Base-by-base conservation (phyloP, 2,113 vertebrate genomes). In the Cottus gobio region DNA sequence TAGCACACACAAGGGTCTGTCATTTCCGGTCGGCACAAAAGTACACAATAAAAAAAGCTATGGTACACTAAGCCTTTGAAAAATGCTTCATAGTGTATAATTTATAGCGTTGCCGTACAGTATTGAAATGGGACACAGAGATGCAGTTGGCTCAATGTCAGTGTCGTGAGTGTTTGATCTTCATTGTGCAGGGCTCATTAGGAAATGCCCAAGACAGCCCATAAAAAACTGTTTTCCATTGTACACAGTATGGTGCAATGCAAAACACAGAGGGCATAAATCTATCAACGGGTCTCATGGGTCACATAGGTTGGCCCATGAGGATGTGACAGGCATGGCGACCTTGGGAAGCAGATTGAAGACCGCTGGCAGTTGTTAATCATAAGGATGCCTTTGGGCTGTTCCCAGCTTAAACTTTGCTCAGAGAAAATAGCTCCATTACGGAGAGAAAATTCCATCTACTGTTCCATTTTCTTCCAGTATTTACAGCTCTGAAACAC, bases 321-420 rank as follows among this genome's bases (percentile, higher is more conserved):
- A 75, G 16, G 34, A 73, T 54, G 42, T 80, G 80, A 71, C n/a
- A 1, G 54, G 34, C 50, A 69, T 4, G 13, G 67, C 42, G 72
- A 82, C 66, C 67, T 79, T 69, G 36, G 52, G 62, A 54, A 39
- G 64, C 28, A 62, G 30, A 70, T 7, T 44, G 22, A 57, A 62
- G 56, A 39, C 30, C 10, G 72, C 28, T 50, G 7, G 28, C 8
- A 10, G 69, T 42, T 75, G 65, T 80, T 63, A 54, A 34, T 69
- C 50, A 62, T 36, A 10, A 62, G 7, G 56, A 74, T 12, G 42
- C 52, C 52, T 36, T 68, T 28, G 46, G 52, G 62, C 68, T 67
- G 28, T 22, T 77, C 7, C 20, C 46, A 56, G 57, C 24, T 66
- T 36, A n/a, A 72, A 75, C 30, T 64, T 56, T 48, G 20, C 63